Conservation (phyloP, 2,797 vertebrate species). For the Antennarius maculatus region DNA sequence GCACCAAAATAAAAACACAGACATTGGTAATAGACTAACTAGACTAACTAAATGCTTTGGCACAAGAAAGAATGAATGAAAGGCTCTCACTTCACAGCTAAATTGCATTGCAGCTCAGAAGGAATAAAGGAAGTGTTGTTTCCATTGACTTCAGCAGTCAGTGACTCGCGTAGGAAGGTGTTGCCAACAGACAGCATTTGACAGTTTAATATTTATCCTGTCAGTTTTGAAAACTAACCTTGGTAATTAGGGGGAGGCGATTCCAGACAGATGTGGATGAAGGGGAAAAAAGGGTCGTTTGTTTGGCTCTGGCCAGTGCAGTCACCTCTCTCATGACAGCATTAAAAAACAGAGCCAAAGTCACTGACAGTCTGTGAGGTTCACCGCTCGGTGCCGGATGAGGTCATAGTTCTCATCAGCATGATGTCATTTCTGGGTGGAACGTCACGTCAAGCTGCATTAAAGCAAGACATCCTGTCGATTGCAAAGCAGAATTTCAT, state of each 20-base stretch:
- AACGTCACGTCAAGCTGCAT: constrained; percentile 39
- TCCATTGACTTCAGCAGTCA: constrained; percentile 46
- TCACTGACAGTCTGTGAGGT: constrained; percentile 30
- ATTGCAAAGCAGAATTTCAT: constrained; percentile 16
- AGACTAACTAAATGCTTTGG: neutral
- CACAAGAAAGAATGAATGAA: neutral
- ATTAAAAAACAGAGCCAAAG: constrained; percentile 42
- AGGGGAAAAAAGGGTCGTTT: constrained; percentile 69
- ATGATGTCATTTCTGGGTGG: constrained; percentile 63
- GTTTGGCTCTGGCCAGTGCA: constrained; percentile 59
- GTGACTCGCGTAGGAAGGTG: constrained; percentile 74
- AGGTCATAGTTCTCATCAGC: constrained; percentile 45
- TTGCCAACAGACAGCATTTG: constrained; percentile 74
- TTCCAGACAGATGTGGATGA: constrained; percentile 76
- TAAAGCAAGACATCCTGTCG: constrained; percentile 23
- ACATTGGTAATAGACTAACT: neutral
- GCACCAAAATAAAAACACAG: neutral
- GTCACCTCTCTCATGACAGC: constrained; percentile 68
- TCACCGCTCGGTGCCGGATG: constrained; percentile 27
- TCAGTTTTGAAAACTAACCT: constrained; percentile 76
- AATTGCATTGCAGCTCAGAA: constrained; percentile 22
- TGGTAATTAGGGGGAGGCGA: constrained; percentile 74
- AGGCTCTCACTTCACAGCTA: neutral
- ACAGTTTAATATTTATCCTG: constrained; percentile 82
- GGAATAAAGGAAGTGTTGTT: constrained; percentile 60